Evolutionary conservation across 2,113 vertebrate genomes (phyloP), one percentile per base, ranked within the genome.

Genomic region (Microcebus tavaratra): DNA sequence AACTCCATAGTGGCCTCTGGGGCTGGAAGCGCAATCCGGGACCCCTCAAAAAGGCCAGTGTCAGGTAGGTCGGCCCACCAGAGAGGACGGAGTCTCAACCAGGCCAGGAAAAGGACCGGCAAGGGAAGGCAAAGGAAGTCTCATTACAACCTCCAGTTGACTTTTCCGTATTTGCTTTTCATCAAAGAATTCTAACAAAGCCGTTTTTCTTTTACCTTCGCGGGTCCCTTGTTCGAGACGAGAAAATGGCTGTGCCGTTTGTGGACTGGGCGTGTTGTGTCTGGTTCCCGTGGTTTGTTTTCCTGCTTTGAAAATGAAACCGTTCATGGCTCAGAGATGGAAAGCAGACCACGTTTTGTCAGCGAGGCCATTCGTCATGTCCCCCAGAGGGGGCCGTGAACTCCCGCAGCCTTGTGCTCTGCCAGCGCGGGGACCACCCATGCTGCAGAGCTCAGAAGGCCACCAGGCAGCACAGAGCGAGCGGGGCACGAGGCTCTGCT

Each of bases 291-390:
- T 94, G 96, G 97, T 98, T 97, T 97, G 97, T 97, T 97, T 97
- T 98, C 92, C 73, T 95, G 97, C 98, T 97, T 98, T 98, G 97
- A 98, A 98, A 98, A 97, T 17, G 96, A 98, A 98, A 96, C 97
- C 36, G 78, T 96, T 97, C 96, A 57, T 53, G 72, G 97, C 96
- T 96, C 92, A 27, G 61, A 97, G 98, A 98, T 95, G 96, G 97
- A 97, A 98, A 98, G 96, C 98, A 98, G 98, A 97, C 95, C 97
- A 91, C 42, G 78, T 90, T 97, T 97, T 97, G 97, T 98, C 98
- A 98, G 96, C 70, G n/a, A 91, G 34, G 97, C 97, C 96, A 96
- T 98, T 97, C 90, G 95, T 98, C 98, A 98, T 94, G 97, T 95
- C 90, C 96, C 95, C 94, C 94, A 97, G 97, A 98, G 97, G 93